A percentile compares a stretch with the other conserved stretches of the same genome.
These are phyloP conservation scores for Oeneis ivallda DNA, from an alignment of 2,888 invertebrate species.

Conservation along the genomic window DNA sequence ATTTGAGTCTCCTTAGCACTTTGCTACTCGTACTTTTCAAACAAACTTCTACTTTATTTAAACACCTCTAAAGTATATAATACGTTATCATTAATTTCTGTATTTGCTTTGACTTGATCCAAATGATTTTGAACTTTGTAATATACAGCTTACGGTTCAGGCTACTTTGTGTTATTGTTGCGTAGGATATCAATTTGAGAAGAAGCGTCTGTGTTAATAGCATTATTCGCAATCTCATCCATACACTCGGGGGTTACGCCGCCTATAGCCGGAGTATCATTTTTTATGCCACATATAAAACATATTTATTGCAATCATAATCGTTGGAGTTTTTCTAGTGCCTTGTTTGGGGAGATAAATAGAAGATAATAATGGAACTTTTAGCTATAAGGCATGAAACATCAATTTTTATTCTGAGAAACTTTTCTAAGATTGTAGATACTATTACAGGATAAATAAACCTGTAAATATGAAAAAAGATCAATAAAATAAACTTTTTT, in stretches of 20 bases:
- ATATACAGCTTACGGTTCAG: slow-evolving; percentile 44
- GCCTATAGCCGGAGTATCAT: slow-evolving; percentile 74
- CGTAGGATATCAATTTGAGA: slow-evolving; percentile 80
- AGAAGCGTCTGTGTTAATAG: slow-evolving; percentile 82
- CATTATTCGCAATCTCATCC: slow-evolving; percentile 82
- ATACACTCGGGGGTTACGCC: slow-evolving; percentile 79
- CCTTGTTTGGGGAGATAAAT: slow-evolving; percentile 72
- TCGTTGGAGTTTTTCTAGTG: slow-evolving; percentile 73
- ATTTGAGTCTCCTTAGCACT: slow-evolving; percentile 72
- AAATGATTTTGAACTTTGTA: slow-evolving; percentile 48
- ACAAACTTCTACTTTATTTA: slow-evolving; percentile 44
- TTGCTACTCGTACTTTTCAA: slow-evolving; percentile 49
- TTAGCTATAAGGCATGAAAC: slow-evolving; percentile 18
- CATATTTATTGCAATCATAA: slow-evolving; percentile 81
- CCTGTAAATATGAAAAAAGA: background rate
- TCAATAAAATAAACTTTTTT: background rate
- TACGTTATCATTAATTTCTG: slow-evolving; percentile 42
- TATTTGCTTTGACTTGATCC: slow-evolving; percentile 47
- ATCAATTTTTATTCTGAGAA: slow-evolving; percentile 19
- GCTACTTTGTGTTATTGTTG: slow-evolving; percentile 46
- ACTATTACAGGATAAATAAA: background rate
- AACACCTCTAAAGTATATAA: slow-evolving; percentile 46
- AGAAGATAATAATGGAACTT: slow-evolving; percentile 48
- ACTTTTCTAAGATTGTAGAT: background rate
- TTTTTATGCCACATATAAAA: slow-evolving; percentile 82